Base-by-base conservation (phyloP, 2,888 invertebrate species). In the Cataglyphis rosenhaueri region DNA sequence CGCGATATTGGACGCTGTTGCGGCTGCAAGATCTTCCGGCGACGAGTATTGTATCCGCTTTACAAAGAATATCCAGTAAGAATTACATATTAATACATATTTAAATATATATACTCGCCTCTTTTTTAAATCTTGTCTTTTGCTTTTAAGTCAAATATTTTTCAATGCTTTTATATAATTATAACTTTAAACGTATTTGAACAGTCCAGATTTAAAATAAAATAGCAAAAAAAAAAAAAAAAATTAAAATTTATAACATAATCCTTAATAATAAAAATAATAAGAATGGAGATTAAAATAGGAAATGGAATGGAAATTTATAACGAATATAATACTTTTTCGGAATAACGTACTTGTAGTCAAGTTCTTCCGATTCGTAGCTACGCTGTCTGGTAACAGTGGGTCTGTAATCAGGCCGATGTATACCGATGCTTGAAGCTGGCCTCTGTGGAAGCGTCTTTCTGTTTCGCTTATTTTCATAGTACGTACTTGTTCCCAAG, bases 391-490 rank as follows among this genome's bases (percentile, higher is more conserved):
- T 92, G 68, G 90, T 93, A 68, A 94, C 92, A 25, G 92, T 88
- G 41, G 93, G 92, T 88, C 91, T 91, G 83, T 93, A 93, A 84
- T 94, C 93, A 21, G 93, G 91, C 83, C 92, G 90, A 84, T 94
- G 91, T 87, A 93, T 94, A 85, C 92, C 93, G 85, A 93, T 94
- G 86, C 92, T 93, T 84, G 93, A 94, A 82, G 93, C 92, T 84
- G 94, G 94, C 88, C 94, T 92, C 89, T 94, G 93, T 25, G 94
- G 94, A 90, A 94, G 92, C 83, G 91, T 92, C 91, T 94, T 94
- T 85, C 92, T 91, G 85, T 93, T 94, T 81, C 92, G 89, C 87
- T 93, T 94, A 87, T 94, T 94, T 89, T 94, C 93, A 79, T 93
- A 92, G 86, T 92, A 91, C 74, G 91, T 94, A 82, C 91, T 94